Evolutionary conservation across 2,113 vertebrate genomes (phyloP), one percentile per base, ranked within the genome.

Genomic region (Pagrus major): DNA sequence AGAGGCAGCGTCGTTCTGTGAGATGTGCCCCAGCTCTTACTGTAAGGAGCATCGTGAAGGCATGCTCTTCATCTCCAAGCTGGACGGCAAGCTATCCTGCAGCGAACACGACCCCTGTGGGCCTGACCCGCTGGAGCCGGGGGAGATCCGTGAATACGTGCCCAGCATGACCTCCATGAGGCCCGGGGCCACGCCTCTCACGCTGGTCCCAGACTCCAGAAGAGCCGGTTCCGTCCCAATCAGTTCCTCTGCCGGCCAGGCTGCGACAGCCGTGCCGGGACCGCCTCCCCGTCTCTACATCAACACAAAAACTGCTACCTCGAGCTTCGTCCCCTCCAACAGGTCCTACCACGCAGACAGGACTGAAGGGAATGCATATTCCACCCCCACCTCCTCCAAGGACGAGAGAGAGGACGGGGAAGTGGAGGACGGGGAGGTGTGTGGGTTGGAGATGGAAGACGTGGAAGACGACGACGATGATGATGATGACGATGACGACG

Each of bases 11-110:
- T 99, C 97, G 0, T 99, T 97, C 93, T 99, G 98, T 1, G 97
- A 99, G 93, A 99, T 99, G 97, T 99, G 98, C 73, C 97, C 98
- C 88, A 98, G 93, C 86, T 99, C 98, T n/a, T 99, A 96, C 94
- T 99, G 98, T 88, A 97, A 96, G 87, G 96, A 97, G 89, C 98
- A 99, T 80, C 95, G 97, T 5, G 97, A 99, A 73, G 97, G 97
- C 69, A 98, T 97, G 96, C 97, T 99, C 68, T 99, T 99, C 92
- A 99, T 98, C 91, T 99, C 98, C 91, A 99, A 99, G 92, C 92
- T 99, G 86, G 98, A 99, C 18, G 97, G 98, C 67, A 97, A 97
- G 71, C 93, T 98, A 35, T 97, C 96, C 84, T 99, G 98, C 93
- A 98, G 96, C n/a, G 98, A 99, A 37, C 98, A 99, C 0, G 98